phyloP scores from a whole-genome alignment of 2,113 vertebrate species.

The Tauraco erythrolophus region DNA sequence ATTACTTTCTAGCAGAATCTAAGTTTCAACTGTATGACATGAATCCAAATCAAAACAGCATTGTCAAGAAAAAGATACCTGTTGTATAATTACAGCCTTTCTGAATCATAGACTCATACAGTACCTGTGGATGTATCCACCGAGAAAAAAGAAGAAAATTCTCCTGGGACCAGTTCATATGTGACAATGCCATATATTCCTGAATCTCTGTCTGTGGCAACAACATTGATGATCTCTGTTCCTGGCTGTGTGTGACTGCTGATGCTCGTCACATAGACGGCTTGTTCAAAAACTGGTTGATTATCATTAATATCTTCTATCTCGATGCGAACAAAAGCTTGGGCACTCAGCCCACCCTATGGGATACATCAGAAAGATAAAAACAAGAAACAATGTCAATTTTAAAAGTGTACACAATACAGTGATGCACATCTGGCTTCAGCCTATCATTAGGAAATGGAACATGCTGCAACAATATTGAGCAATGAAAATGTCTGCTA shows the following conservation, averaged over 20 bases:
- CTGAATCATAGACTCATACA: neutral
- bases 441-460: neutral
- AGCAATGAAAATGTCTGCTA: neutral
- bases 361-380: constrained; percentile 21
- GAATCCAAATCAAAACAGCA: neutral
- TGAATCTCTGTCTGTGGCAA: constrained; percentile 88
- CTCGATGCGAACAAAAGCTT: constrained; percentile 89
- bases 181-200: constrained; percentile 82
- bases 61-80: neutral
- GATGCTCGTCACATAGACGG: constrained; percentile 83
- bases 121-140: constrained; percentile 88
- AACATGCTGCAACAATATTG: neutral
- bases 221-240: constrained; percentile 83
- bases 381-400: neutral
- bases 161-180: constrained; percentile 82
- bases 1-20: neutral
- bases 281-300: constrained; percentile 85
- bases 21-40: neutral
- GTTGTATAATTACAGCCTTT: neutral
- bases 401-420: neutral
- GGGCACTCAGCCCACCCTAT: constrained; percentile 91
- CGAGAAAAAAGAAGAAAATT: constrained; percentile 83
- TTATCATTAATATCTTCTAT: constrained; percentile 93
- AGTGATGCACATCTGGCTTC: neutral
- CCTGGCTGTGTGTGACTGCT: constrained; percentile 85